These are phyloP conservation scores for Pyrgilauda ruficollis DNA, from an alignment of 2,113 vertebrate genomes.

Conservation along the genomic window DNA sequence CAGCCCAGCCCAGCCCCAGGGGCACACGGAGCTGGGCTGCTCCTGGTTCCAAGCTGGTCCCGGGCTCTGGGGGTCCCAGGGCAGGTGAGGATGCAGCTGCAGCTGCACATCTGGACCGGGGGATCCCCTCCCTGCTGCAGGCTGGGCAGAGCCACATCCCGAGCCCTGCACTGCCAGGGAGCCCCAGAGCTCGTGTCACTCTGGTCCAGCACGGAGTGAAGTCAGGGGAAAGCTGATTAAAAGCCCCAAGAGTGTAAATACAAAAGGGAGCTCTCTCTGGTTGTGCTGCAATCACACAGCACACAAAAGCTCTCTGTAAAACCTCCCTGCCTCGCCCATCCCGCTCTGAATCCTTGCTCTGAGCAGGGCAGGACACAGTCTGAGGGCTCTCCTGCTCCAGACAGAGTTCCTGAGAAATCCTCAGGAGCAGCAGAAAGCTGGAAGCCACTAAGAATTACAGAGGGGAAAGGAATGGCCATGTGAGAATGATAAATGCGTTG, in stretches of 20 bases:
- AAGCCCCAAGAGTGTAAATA: not conserved
- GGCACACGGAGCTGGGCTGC: not conserved
- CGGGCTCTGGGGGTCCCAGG: fast-evolving
- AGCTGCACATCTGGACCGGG: not conserved
- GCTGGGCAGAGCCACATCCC: too few relatives aligned
- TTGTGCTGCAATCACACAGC: not conserved
- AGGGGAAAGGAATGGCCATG: slow-evolving; percentile 17
- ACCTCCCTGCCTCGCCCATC: fast-evolving
- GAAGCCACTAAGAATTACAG: not conserved
- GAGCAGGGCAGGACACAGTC: fast-evolving
- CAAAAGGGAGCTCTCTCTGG: not conserved
- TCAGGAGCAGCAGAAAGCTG: not conserved
- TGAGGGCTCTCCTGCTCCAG: not conserved
- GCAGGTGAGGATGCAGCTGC: not conserved
- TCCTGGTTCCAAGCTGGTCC: not conserved
- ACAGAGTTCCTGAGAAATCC: not conserved
- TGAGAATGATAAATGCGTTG: slow-evolving; percentile 6
- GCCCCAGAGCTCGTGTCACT: not conserved
- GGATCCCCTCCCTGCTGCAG: not conserved
- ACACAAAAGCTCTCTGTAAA: fast-evolving
- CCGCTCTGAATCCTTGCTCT: not conserved
- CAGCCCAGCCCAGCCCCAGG: fast-evolving
- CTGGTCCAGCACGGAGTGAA: not conserved
- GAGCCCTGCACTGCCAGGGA: not conserved
- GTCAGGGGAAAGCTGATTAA: not conserved